These are phyloP conservation scores for Brachyhypopomus gauderio DNA, from an alignment of 2,113 vertebrate species.

Conservation along the genomic window DNA sequence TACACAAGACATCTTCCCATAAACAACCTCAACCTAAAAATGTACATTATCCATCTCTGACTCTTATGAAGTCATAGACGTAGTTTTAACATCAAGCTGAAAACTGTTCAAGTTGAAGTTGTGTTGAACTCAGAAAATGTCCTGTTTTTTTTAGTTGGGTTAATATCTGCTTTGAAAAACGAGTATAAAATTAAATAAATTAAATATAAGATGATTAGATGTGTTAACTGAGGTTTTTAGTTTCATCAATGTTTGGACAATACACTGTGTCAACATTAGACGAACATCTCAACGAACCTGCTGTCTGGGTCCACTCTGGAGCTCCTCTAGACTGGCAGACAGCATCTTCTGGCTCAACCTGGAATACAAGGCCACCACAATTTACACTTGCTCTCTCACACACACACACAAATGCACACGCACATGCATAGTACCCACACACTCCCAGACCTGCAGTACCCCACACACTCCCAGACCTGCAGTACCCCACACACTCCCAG, in stretches of 20 bases:
- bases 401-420: conserved; percentile 34
- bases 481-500: not conserved
- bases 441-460: not conserved
- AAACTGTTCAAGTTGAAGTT: no score
- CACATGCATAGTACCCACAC: not conserved
- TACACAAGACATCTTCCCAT: not conserved
- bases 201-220: no score
- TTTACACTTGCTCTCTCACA: not conserved
- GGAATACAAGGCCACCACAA: not conserved
- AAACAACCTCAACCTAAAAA: not conserved
- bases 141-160: no score
- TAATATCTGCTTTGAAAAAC: no score
- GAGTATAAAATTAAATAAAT: no score
- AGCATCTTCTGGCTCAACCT: conserved; percentile 82
- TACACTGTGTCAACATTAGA: not conserved
- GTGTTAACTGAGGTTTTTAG: no score
- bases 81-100: no score
- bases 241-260: no score
- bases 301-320: conserved; percentile 83
- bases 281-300: conserved; percentile 75
- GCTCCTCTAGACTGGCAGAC: conserved; percentile 91
- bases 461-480: no score
- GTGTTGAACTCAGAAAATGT: no score
- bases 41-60: not conserved
- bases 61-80: no score